Conservation (phyloP, 2,113 vertebrate species). For the Argyrosomus japonicus region DNA sequence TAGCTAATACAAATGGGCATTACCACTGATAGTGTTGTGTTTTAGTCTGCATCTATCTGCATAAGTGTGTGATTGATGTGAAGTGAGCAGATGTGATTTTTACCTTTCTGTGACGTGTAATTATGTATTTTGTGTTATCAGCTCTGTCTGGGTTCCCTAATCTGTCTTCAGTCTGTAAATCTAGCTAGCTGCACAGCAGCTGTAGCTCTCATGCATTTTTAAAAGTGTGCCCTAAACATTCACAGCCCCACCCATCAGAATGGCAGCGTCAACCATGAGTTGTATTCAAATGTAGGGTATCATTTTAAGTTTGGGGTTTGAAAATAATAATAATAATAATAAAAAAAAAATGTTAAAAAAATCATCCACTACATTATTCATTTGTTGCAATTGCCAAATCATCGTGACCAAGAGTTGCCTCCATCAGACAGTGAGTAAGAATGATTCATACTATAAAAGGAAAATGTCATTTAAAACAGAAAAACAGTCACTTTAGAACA, state of each 20-base stretch:
- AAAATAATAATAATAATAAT: neutral
- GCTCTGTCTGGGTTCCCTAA: neutral
- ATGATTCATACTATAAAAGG: neutral
- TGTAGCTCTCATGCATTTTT: neutral
- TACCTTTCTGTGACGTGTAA: neutral
- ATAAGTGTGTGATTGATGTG: neutral
- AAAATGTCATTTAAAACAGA: neutral
- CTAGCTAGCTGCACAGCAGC: neutral
- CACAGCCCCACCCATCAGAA: too few relatives aligned
- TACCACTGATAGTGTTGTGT: neutral
- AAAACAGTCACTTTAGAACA: neutral
- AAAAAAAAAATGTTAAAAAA: too few relatives aligned
- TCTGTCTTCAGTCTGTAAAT: neutral
- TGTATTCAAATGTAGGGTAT: slow-evolving; percentile 5
- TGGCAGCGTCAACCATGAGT: neutral
- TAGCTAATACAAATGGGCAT: slow-evolving; percentile 2
- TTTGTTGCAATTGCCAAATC: neutral
- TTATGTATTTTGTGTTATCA: neutral
- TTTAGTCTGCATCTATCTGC: slow-evolving; percentile 16
- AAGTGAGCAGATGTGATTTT: neutral
- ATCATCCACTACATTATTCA: neutral
- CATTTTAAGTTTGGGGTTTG: neutral
- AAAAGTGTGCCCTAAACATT: neutral
- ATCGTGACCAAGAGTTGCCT: neutral
- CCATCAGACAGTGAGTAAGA: neutral